Evolutionary conservation across 2,888 invertebrate species (phyloP).

Genomic region (Neria commutata): DNA sequence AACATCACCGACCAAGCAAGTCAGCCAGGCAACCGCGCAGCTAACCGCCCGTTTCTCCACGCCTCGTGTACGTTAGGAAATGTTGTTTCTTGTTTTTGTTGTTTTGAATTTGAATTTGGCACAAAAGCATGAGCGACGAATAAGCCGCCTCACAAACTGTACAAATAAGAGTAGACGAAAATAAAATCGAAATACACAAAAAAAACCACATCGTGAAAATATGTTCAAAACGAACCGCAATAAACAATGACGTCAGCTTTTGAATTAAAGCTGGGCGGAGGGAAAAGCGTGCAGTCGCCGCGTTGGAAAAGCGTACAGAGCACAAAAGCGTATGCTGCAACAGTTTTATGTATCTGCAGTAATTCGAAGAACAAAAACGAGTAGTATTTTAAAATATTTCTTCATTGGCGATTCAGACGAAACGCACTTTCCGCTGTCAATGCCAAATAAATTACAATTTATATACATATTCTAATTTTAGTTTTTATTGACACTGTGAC

Average conservation of each 20-base stretch:
- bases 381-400: too few relatives aligned
- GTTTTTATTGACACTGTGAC: neutral
- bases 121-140: neutral
- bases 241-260: constrained; percentile 3
- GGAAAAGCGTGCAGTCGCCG: neutral
- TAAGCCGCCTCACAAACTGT: too few relatives aligned
- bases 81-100: too few relatives aligned
- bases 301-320: neutral
- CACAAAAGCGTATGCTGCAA: too few relatives aligned
- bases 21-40: too few relatives aligned
- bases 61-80: neutral
- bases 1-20: too few relatives aligned
- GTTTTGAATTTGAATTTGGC: neutral
- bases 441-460: neutral
- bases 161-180: neutral
- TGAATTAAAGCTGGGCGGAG: neutral
- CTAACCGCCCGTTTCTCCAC: too few relatives aligned
- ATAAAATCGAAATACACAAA: constrained; percentile 1
- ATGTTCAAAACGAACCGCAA: neutral
- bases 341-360: neutral
- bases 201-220: neutral
- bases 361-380: too few relatives aligned
- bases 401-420: too few relatives aligned
- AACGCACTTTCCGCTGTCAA: too few relatives aligned
- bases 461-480: neutral